Base-by-base conservation (phyloP, 2,888 invertebrate genomes). In the Phengaris arion region DNA sequence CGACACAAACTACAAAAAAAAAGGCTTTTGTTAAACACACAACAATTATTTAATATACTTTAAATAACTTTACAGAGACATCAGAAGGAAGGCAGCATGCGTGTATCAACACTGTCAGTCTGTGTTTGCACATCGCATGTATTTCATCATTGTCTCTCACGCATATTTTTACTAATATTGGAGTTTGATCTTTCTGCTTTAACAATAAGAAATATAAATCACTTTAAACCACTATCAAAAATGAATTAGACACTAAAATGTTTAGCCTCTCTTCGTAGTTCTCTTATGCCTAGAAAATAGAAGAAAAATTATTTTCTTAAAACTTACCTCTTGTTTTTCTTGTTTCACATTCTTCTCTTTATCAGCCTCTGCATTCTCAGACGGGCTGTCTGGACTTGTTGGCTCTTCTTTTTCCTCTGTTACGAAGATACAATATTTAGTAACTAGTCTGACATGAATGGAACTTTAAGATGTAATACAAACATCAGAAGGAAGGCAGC, bases 31-130 rank as follows among this genome's bases (percentile, higher is more conserved):
- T 22, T 22, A 22, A 22, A 22, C 22, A 22, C 22, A 22, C 22
- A 22, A 35, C 35, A 35, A 35, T 35, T 35, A 35, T 48, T 59
- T 0, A 22, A 59, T 4, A 22, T 9, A 22, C 22, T 59, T 59
- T 59, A 22, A 12, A 52, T 13, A 12, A 64, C 35, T 35, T 64
- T 12, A 15, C 15, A 22, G 35, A 64, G 77, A 80, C 70, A 76
- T 89, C 89, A 89, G 89, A 85, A 89, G 89, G 89, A 89, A 89
- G 88, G 88, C 88, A 89, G 88, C 88, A 89, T 89, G 88, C 87
- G 81, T 84, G 83, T 87, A 87, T 87, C 89, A 86, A 83, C 89
- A 89, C 78, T 12, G 82, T 81, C 76, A 83, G 52, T 88, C 87
- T 86, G 87, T 82, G 77, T 73, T 79, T 80, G 85, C 89, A 89